phyloP scores from a whole-genome alignment of 2,797 vertebrate species.

The Hirundo rustica region DNA sequence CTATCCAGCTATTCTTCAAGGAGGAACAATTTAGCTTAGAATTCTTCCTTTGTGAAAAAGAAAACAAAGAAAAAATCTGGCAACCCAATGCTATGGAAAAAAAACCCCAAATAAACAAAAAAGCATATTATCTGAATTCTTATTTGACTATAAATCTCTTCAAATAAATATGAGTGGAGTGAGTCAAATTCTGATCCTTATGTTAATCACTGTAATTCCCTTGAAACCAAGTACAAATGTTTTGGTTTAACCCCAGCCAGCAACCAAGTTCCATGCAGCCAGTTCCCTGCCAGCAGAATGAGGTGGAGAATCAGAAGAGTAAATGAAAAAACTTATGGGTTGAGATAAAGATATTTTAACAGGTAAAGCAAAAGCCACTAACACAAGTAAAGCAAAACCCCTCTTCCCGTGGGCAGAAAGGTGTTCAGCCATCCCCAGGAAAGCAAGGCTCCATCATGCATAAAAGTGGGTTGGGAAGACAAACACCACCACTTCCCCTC shows the following conservation, averaged over 20 bases:
- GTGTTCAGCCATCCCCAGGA: not conserved
- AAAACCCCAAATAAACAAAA: not conserved
- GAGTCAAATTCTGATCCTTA: not conserved
- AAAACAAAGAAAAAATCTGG: not conserved
- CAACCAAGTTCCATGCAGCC: not conserved
- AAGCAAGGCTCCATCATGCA: not conserved
- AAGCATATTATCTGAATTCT: not conserved
- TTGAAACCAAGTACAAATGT: not conserved
- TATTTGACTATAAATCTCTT: not conserved
- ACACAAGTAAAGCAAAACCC: not conserved
- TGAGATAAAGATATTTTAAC: not conserved
- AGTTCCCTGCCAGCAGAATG: not conserved
- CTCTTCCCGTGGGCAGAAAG: not conserved
- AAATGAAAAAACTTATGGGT: not conserved
- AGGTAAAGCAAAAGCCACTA: not conserved
- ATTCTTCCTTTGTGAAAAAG: not conserved
- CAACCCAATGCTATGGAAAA: not conserved
- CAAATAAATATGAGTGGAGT: not conserved
- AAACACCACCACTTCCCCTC: not conserved
- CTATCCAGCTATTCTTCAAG: slow-evolving; percentile 33
- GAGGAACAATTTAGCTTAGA: not conserved
- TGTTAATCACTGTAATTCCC: not conserved
- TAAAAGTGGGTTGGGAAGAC: not conserved
- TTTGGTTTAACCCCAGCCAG: not conserved
- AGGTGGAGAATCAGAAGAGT: not conserved